These are phyloP conservation scores for Cepphus grylle DNA, from an alignment of 2,113 vertebrate species.

Conservation along the genomic window DNA sequence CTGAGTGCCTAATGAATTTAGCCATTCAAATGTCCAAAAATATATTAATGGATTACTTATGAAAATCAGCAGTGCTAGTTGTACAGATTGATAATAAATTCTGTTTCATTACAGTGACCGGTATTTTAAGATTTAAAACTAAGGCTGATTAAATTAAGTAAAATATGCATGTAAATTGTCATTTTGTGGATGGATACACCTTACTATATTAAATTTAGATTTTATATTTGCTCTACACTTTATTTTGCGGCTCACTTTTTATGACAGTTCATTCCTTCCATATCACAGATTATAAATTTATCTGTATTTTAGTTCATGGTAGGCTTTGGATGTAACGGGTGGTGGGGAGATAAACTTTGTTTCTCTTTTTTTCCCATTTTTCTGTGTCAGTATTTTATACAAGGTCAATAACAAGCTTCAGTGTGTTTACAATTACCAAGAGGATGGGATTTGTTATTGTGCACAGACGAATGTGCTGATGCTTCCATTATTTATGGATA, in stretches of 20 bases:
- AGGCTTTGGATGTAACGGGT: neutral
- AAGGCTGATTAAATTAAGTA: slow-evolving; percentile 23
- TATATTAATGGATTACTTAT: neutral
- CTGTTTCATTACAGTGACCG: neutral
- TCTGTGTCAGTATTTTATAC: slow-evolving; percentile 50
- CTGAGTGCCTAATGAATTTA: neutral
- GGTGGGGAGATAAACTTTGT: neutral
- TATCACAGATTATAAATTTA: neutral
- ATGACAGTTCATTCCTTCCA: neutral
- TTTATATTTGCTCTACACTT: slow-evolving; percentile 34
- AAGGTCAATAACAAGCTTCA: slow-evolving; percentile 74
- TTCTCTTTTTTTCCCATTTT: neutral
- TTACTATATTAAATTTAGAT: slow-evolving; percentile 34
- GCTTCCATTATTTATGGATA: slow-evolving; percentile 66
- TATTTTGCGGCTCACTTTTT: neutral
- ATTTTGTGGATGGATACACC: slow-evolving; percentile 15
- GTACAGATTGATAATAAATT: slow-evolving; percentile 34
- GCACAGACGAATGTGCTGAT: slow-evolving; percentile 68
- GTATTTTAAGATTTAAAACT: slow-evolving; percentile 6
- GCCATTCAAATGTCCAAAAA: neutral
- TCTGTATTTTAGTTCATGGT: neutral
- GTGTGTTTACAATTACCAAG: slow-evolving; percentile 72
- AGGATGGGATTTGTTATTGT: slow-evolving; percentile 71
- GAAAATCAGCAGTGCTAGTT: neutral
- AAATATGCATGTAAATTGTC: slow-evolving; percentile 25